phyloP scores from a whole-genome alignment of 1,140 invertebrate species.

The Drosophila littoralis region DNA sequence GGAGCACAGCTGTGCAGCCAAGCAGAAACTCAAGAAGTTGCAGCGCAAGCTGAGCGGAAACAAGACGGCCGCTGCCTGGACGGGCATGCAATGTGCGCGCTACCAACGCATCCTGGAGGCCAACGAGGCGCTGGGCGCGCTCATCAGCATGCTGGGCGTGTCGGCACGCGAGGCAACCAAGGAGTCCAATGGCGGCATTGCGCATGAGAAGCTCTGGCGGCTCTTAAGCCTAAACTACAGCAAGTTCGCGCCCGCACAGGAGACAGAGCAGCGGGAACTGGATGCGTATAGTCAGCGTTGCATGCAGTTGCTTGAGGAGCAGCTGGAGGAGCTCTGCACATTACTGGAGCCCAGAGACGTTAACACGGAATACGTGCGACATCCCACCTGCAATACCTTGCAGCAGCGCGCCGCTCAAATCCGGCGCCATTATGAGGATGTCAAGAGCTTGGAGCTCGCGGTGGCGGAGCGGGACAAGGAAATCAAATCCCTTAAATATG shows the following conservation, averaged over 20 bases:
- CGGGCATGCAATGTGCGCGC: slow-evolving; percentile 87
- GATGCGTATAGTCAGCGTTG: slow-evolving; percentile 89
- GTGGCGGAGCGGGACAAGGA: slow-evolving; percentile 94
- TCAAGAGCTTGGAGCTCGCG: slow-evolving; percentile 92
- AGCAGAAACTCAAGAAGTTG: slow-evolving; percentile 93
- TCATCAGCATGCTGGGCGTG: slow-evolving; percentile 87
- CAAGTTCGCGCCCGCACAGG: slow-evolving; percentile 73
- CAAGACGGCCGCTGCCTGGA: slow-evolving; percentile 82
- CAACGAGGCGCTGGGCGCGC: slow-evolving; percentile 86
- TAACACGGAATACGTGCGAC: slow-evolving; percentile 86
- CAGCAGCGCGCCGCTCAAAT: slow-evolving; percentile 90
- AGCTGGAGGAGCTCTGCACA: slow-evolving; percentile 88
- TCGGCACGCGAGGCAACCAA: slow-evolving; percentile 86
- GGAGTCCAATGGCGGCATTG: slow-evolving; percentile 69
- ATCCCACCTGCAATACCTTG: slow-evolving; percentile 88
- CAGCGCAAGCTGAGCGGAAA: slow-evolving; percentile 87
- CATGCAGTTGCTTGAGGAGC: slow-evolving; percentile 85
- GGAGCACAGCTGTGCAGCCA: slow-evolving; percentile 89
- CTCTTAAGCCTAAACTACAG: slow-evolving; percentile 67
- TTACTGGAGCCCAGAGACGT: slow-evolving; percentile 91
- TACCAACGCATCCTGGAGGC: slow-evolving; percentile 86
- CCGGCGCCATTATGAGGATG: slow-evolving; percentile 95
- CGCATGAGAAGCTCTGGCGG: slow-evolving; percentile 77
- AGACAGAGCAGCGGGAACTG: slow-evolving; percentile 91
- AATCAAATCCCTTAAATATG: slow-evolving; percentile 92